Evolutionary conservation across 2,113 vertebrate genomes (phyloP), one percentile per base, ranked within the genome.

Genomic region (Ceratotherium simum): DNA sequence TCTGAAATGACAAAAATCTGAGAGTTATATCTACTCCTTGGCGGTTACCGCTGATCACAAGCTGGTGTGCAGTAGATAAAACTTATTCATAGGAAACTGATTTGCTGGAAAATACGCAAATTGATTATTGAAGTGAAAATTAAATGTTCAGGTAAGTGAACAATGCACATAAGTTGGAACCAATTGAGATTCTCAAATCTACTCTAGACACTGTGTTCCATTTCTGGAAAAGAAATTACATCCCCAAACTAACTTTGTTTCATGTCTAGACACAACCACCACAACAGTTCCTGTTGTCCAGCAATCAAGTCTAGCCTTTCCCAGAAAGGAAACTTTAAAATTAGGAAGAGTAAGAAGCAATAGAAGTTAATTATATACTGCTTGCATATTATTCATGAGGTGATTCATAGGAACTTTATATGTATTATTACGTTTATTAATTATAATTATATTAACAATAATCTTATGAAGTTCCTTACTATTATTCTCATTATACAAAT

Each of bases 401-500:
- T 81, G 80, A 95, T 70, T 97, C 70, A 91, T 48, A 58, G 42
- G 13, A 94, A 84, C 6, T 27, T 94, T 60, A 83, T 76, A 84
- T 46, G 70, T 3, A 82, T 91, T 88, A 87, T 88, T 58, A 54
- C 23, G 84, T 54, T 90, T n/a, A 90, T 54, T 91, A 79, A 91
- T 96, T 96, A 90, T 46, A 90, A 87, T 88, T 39, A 60, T 48
- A 90, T 56, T 81, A 91, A 72, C 10, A 76, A 67, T 76, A 94
- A 89, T 90, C 84, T 73, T 78, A 69, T 31, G 69, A 97, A 12
- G 23, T 91, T 76, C 25, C 42, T 91, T 91, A 48, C 87, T 97
- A 85, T 94, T 89, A 84, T 69, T 79, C 46, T 96, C 79, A 94
- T 72, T 95, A 81, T 0, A 70, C 87, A 95, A 96, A 95, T 33